Evolutionary conservation across 2,888 invertebrate species (phyloP).

Genomic region (Junonia oenone): DNA sequence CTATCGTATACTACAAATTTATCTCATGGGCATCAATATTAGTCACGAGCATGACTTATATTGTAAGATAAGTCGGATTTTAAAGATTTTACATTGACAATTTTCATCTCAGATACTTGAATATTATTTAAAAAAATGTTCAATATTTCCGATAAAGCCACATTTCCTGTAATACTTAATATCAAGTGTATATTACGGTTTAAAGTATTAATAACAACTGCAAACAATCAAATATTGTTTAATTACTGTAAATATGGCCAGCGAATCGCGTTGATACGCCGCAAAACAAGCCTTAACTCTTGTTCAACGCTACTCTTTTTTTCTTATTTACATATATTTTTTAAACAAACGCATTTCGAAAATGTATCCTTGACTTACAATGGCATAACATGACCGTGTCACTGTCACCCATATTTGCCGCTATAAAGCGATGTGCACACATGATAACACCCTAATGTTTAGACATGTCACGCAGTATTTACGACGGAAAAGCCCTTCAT

Average conservation of each 20-base stretch:
- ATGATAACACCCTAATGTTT: slow-evolving; percentile 46
- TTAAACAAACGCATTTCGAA: slow-evolving; percentile 14
- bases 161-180: too few relatives aligned
- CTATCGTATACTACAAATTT: neutral
- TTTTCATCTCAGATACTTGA: too few relatives aligned
- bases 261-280: too few relatives aligned
- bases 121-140: neutral
- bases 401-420: slow-evolving; percentile 50
- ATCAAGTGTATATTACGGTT: too few relatives aligned
- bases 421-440: slow-evolving; percentile 38
- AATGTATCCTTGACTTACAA: slow-evolving; percentile 22
- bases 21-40: neutral
- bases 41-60: neutral
- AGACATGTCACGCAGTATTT: slow-evolving; percentile 52
- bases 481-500: slow-evolving; percentile 48
- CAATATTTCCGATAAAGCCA: too few relatives aligned
- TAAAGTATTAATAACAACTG: too few relatives aligned
- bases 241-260: too few relatives aligned
- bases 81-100: neutral
- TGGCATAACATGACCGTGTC: slow-evolving; percentile 48
- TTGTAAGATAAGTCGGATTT: neutral
- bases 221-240: too few relatives aligned
- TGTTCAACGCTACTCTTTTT: too few relatives aligned
- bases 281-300: neutral
- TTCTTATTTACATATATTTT: neutral